Evolutionary conservation across 2,113 vertebrate species (phyloP).

Genomic region (Rhinoptilus africanus): DNA sequence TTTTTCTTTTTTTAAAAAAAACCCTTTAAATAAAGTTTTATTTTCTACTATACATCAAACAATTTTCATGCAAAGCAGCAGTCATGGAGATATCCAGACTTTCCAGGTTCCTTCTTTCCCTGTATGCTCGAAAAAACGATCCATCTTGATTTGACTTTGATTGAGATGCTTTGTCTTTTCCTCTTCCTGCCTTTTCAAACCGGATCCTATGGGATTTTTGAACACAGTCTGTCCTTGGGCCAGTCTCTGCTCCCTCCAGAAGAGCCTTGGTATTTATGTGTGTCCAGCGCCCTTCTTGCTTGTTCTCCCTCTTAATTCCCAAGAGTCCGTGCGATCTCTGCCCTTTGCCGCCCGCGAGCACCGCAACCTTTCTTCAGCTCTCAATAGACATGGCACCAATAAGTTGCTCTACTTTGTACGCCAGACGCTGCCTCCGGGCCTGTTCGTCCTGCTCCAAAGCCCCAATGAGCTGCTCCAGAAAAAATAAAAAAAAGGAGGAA

Average conservation of each 20-base stretch:
- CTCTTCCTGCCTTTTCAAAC: not conserved
- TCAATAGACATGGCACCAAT: slow-evolving; percentile 94
- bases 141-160: not conserved
- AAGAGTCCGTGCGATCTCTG: slow-evolving; percentile 29
- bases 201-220: not conserved
- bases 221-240: not conserved
- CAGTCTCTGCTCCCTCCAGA: not conserved
- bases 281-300: slow-evolving; percentile 33
- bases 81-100: slow-evolving; percentile 63
- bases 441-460: slow-evolving; percentile 95
- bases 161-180: not conserved
- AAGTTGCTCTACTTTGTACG: slow-evolving; percentile 96
- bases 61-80: slow-evolving; percentile 81
- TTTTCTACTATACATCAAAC: slow-evolving; percentile 78
- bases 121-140: not conserved
- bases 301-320: slow-evolving; percentile 32
- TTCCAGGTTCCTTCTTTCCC: slow-evolving; percentile 20
- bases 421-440: slow-evolving; percentile 89
- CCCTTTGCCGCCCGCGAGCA: slow-evolving; percentile 20
- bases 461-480: slow-evolving; percentile 82
- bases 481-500: not conserved
- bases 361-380: slow-evolving; percentile 83
- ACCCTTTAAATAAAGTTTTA: slow-evolving; percentile 74
- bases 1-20: slow-evolving; percentile 17
- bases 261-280: not conserved